phyloP scores from a whole-genome alignment of 2,888 invertebrate genomes.

The Cephus pygmeus region DNA sequence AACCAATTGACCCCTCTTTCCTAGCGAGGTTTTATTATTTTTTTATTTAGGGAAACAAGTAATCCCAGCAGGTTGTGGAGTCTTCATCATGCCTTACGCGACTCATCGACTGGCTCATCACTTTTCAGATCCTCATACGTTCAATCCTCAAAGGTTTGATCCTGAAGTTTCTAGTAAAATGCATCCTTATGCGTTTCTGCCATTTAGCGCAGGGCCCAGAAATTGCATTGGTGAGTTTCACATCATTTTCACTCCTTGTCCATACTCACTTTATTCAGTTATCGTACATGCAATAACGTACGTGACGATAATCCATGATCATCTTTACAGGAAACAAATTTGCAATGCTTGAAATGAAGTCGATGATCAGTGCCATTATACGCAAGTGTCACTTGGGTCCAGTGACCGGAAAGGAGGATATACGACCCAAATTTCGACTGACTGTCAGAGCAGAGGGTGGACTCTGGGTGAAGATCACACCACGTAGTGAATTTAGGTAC shows the following conservation, averaged over 20 bases:
- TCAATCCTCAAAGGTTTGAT: slow-evolving; percentile 71
- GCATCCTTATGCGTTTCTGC: slow-evolving; percentile 71
- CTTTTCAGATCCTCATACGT: slow-evolving; percentile 70
- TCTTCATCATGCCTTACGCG: slow-evolving; percentile 69
- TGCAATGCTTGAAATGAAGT: slow-evolving; percentile 75
- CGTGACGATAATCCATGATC: not conserved
- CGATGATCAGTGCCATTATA: slow-evolving; percentile 69
- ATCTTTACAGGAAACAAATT: slow-evolving; percentile 72
- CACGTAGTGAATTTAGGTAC: slow-evolving; percentile 38
- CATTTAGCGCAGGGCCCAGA: slow-evolving; percentile 72
- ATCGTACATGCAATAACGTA: not conserved
- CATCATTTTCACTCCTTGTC: not conserved
- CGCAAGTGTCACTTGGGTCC: slow-evolving; percentile 68
- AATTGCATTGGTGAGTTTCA: slow-evolving; percentile 67
- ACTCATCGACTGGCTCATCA: slow-evolving; percentile 71
- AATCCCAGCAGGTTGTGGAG: slow-evolving; percentile 69
- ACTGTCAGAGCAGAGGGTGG: slow-evolving; percentile 72
- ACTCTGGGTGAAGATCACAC: slow-evolving; percentile 69
- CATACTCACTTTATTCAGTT: not conserved
- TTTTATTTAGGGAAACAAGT: slow-evolving; percentile 61
- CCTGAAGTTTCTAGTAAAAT: slow-evolving; percentile 67
- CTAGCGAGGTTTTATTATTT: not conserved
- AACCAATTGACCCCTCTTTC: not conserved
- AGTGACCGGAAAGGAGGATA: slow-evolving; percentile 66
- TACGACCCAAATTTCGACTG: slow-evolving; percentile 67